phyloP scores from a whole-genome alignment of 2,888 invertebrate genomes.

The Nephrotoma appendiculata region DNA sequence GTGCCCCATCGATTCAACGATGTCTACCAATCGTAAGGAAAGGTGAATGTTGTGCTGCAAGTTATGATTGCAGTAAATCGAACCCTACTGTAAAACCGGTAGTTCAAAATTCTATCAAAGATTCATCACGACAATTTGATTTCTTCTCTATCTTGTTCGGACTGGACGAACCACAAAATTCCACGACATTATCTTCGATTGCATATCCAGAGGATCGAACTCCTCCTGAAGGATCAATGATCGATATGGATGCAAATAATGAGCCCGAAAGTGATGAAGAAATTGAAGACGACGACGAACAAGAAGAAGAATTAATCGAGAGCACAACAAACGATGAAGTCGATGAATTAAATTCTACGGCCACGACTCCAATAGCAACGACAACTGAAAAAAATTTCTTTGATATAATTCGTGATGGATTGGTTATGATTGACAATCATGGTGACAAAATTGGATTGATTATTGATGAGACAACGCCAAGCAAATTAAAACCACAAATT shows the following conservation, averaged over 20 bases:
- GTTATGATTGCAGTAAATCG: conserved; percentile 58
- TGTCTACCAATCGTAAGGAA: conserved; percentile 59
- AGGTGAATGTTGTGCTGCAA: conserved; percentile 73
- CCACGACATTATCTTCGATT: not conserved
- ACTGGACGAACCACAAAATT: conserved; percentile 17
- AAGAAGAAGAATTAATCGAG: not conserved
- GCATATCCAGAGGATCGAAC: not conserved
- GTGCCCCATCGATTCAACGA: conserved; percentile 58
- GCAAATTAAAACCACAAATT: conserved; percentile 2
- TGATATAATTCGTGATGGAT: conserved; percentile 26
- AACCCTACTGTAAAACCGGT: not conserved
- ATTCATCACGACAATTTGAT: conserved; percentile 22
- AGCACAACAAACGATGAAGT: not conserved
- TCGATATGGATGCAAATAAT: not conserved
- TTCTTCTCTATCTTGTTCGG: conserved; percentile 28
- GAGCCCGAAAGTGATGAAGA: not conserved
- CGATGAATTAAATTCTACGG: not conserved
- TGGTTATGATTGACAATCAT: conserved; percentile 28
- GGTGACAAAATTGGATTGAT: conserved; percentile 7
- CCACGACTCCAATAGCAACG: not conserved
- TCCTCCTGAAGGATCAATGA: not conserved
- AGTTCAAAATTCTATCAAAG: not conserved
- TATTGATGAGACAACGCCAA: not conserved
- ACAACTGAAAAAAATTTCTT: conserved; percentile 24
- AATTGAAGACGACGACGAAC: not conserved